Evolutionary conservation across 2,888 invertebrate genomes (phyloP), one percentile per base, ranked within the genome.

Genomic region (Acrocera orbiculus): DNA sequence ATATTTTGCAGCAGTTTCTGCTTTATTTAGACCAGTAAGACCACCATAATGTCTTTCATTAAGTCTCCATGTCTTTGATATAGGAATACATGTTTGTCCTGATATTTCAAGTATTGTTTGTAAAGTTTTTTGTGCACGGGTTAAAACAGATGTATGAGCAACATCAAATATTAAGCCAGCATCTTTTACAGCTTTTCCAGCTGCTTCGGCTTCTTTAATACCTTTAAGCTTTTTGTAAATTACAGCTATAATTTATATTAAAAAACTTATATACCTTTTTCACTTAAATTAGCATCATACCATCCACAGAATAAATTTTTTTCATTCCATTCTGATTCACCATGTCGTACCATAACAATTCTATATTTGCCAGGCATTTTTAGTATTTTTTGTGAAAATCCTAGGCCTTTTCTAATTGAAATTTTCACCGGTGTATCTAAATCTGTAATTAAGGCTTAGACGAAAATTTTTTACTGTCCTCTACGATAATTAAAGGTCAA

Each of bases 1-100:
- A 56, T 80, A 87, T 50, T 85, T 83, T 30, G 76, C 76, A 16
- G 85, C 85, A 5, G 86, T 86, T 61, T 86, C 85, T 0, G 79
- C 72, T 58, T 87, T 87, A 50, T 87, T 81, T 40, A 87, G 65
- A n/a, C 86, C 86, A 27, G 86, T 87, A 5, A 87, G 66, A 15
- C 79, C 81, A 37, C 87, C 87, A 46, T 87, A 87, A 53, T 87
- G 87, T 42, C 87, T 72, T 56, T 87, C 86, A 49, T 87, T 87
- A 8, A 87, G 60, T 8, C 86, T 67, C 87, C 87, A 87, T 3
- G 82, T 77, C 54, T 79, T 78, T 13, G 67, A 56, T 14, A 78
- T 61, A 0, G 78, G 76, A 40, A 87, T 61, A 42, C 70, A 66
- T 24, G 70, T 60, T 50, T 82, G 80, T 1, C 67, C 73, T 13